Conservation (phyloP, 2,113 vertebrate species). For the Pycnonotus jocosus region DNA sequence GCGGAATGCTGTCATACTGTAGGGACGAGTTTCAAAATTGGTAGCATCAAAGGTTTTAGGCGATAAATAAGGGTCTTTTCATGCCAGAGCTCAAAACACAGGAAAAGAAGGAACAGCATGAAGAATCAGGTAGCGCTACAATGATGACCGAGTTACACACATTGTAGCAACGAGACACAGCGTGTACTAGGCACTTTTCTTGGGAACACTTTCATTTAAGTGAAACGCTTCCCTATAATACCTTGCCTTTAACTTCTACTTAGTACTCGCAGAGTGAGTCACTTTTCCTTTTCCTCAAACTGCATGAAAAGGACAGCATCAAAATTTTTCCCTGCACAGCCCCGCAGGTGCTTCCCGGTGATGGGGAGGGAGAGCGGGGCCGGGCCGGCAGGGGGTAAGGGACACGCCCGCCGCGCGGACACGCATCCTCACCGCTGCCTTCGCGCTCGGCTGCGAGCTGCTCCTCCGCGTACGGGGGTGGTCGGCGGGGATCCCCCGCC, state of each 20-base stretch:
- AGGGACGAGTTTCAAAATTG: neutral
- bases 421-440: too few species aligned
- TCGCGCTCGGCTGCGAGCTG: neutral
- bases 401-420: neutral
- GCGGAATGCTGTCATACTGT: accelerated
- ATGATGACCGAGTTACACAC: neutral
- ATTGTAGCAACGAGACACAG: accelerated
- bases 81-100: neutral
- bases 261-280: accelerated
- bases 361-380: neutral
- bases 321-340: neutral
- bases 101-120: neutral
- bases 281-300: neutral
- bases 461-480: too few species aligned
- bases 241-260: too few species aligned
- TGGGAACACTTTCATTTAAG: accelerated
- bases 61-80: neutral
- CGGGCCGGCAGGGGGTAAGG: neutral
- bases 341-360: neutral
- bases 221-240: accelerated
- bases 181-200: too few species aligned
- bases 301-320: accelerated
- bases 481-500: neutral
- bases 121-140: accelerated
- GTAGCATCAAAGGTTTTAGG: neutral